Percentiles rank a stretch among this genome's conserved stretches.
Evolutionary conservation across 2,113 vertebrate genomes (phyloP).

Genomic region (Salminus brasiliensis): DNA sequence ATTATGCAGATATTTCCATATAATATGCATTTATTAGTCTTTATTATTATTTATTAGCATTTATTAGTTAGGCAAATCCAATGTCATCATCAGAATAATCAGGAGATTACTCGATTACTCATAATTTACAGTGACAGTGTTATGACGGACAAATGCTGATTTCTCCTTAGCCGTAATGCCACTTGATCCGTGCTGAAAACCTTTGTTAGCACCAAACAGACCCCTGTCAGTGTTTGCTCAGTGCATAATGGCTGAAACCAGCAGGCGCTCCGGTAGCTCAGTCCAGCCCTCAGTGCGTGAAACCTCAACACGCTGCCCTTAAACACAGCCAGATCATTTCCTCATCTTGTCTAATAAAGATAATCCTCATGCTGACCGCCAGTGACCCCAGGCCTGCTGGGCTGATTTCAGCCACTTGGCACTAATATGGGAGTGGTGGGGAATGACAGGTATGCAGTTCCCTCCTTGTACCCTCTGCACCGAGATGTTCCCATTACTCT

Average conservation of each 20-base stretch:
- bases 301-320: not conserved
- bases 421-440: conserved; percentile 55
- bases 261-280: not conserved
- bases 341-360: conserved; percentile 62
- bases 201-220: not conserved
- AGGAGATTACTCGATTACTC: not conserved
- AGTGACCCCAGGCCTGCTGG: conserved; percentile 52
- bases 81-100: not conserved
- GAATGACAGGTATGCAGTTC: conserved; percentile 69
- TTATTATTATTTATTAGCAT: too few relatives aligned
- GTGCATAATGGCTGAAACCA: not conserved
- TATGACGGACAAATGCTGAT: not conserved
- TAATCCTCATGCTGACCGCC: conserved; percentile 63
- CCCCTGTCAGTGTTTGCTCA: not conserved
- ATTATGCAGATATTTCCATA: too few relatives aligned
- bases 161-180: not conserved
- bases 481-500: not conserved
- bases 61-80: too few relatives aligned
- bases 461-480: conserved; percentile 19
- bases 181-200: not conserved
- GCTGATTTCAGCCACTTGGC: conserved; percentile 63
- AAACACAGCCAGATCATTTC: conserved; percentile 10
- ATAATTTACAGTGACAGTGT: not conserved
- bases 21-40: too few relatives aligned
- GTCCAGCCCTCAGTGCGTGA: conserved; percentile 7